Evolutionary conservation across 2,113 vertebrate genomes (phyloP).

Genomic region (Microcebus griseorufus): DNA sequence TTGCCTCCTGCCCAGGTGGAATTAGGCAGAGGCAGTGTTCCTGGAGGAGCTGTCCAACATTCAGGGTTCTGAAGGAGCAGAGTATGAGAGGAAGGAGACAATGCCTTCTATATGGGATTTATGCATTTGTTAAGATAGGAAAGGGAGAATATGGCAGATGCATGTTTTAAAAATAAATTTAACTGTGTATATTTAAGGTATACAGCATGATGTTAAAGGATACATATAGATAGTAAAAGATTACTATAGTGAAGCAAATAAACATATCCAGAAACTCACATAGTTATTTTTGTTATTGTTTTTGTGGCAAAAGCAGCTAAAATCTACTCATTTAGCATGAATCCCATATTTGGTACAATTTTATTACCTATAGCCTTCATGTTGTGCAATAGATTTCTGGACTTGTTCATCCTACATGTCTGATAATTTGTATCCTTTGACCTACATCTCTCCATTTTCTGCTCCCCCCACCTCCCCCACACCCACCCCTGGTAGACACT

Average conservation of each 20-base stretch:
- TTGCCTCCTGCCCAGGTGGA: background rate
- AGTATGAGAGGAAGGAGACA: background rate
- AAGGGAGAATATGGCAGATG: background rate
- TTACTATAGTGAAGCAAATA: background rate
- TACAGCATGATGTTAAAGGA: background rate
- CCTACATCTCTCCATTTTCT: background rate
- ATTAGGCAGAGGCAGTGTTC: background rate
- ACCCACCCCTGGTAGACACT: background rate
- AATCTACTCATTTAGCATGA: background rate
- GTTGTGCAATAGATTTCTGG: background rate
- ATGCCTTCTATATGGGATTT: background rate
- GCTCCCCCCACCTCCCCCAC: rapidly evolving
- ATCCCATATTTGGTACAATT: background rate
- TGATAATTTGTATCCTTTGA: no score
- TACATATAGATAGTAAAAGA: background rate
- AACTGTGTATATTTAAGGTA: background rate
- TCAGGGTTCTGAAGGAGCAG: background rate
- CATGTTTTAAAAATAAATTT: background rate
- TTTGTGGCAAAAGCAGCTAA: background rate
- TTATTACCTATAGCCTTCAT: background rate
- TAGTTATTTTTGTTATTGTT: background rate
- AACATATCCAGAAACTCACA: background rate
- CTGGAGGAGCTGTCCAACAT: background rate
- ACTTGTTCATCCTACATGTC: background rate
- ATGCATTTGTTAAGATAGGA: background rate